These are phyloP conservation scores for Polymixis lichenea DNA, from an alignment of 2,888 invertebrate species.

Conservation along the genomic window DNA sequence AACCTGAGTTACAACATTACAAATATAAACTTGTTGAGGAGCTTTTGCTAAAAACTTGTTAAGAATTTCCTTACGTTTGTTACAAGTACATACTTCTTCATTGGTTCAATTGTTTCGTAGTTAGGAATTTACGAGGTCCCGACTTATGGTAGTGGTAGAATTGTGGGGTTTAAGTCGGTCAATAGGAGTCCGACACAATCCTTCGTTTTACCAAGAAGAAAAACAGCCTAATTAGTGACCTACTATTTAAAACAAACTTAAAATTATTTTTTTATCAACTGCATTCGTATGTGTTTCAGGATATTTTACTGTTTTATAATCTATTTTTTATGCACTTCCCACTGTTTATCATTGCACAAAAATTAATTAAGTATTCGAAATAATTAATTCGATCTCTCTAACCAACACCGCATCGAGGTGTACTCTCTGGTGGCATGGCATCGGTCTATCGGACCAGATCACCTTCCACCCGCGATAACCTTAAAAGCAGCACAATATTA, in stretches of 20 bases:
- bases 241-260: too few relatives aligned
- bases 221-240: too few relatives aligned
- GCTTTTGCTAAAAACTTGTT: background rate
- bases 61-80: too few relatives aligned
- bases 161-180: too few relatives aligned
- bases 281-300: background rate
- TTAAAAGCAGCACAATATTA: slow-evolving; percentile 89
- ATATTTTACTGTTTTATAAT: background rate
- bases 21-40: background rate
- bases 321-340: background rate
- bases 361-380: background rate
- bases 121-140: too few relatives aligned
- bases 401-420: slow-evolving; percentile 62
- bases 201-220: background rate
- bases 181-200: background rate
- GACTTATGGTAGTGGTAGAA: too few relatives aligned
- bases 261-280: background rate
- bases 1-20: too few relatives aligned
- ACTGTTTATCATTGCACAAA: background rate
- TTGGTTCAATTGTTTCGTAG: too few relatives aligned
- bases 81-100: too few relatives aligned
- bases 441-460: slow-evolving; percentile 90
- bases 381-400: background rate
- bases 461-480: slow-evolving; percentile 89
- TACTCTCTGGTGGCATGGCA: slow-evolving; percentile 81